Percentiles rank a stretch among this genome's conserved stretches.
These are phyloP conservation scores for Sesia bembeciformis DNA, from an alignment of 2,888 invertebrate genomes.

Conservation along the genomic window DNA sequence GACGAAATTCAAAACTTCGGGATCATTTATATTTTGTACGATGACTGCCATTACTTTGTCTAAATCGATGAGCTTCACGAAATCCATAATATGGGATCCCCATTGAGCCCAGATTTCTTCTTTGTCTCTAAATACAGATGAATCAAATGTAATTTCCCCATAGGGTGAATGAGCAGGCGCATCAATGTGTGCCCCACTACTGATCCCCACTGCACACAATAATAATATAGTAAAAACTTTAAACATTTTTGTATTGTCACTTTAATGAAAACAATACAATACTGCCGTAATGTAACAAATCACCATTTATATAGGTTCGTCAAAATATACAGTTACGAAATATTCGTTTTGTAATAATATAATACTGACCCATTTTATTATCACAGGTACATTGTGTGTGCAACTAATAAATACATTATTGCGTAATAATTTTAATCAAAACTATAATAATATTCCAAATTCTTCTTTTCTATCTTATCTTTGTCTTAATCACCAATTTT, in stretches of 20 bases:
- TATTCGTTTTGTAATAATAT: too few species aligned
- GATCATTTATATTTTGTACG: constrained; percentile 22
- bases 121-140: background rate
- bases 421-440: too few species aligned
- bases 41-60: constrained; percentile 20
- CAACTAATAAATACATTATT: too few species aligned
- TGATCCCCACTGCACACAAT: constrained; percentile 3
- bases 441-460: too few species aligned
- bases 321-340: too few species aligned
- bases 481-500: too few species aligned
- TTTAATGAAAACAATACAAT: background rate
- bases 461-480: too few species aligned
- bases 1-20: constrained; percentile 25
- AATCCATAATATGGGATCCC: constrained; percentile 23
- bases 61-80: constrained; percentile 22
- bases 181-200: constrained; percentile 1
- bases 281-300: too few species aligned
- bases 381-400: too few species aligned
- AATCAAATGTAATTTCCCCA: background rate
- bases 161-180: background rate
- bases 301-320: too few species aligned
- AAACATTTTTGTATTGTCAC: constrained; percentile 7
- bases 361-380: too few species aligned
- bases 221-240: constrained; percentile 4
- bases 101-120: constrained; percentile 10